Evolutionary conservation across 2,113 vertebrate species (phyloP).

Genomic region (Rhea pennata): DNA sequence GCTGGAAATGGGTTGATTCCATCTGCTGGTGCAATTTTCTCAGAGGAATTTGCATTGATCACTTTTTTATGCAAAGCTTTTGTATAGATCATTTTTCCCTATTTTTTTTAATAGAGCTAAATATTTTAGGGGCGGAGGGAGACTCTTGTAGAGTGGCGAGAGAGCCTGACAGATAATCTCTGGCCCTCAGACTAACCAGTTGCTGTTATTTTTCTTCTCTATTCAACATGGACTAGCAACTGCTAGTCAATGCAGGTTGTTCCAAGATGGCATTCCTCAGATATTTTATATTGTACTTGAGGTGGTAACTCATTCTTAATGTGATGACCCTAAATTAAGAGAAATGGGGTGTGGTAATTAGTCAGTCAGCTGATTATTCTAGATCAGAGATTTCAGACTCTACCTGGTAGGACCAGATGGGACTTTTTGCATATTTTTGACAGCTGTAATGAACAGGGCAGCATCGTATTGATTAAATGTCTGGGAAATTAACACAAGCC

Average conservation of each 20-base stretch:
- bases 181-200: neutral
- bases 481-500: slow-evolving; percentile 52
- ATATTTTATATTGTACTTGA: slow-evolving; percentile 47
- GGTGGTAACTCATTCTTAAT: slow-evolving; percentile 45
- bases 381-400: neutral
- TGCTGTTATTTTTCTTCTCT: neutral
- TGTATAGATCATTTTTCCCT: slow-evolving; percentile 76
- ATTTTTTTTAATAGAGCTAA: slow-evolving; percentile 62
- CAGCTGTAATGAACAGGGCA: slow-evolving; percentile 69
- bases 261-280: slow-evolving; percentile 25
- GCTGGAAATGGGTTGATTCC: slow-evolving; percentile 84
- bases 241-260: neutral
- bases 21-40: slow-evolving; percentile 88
- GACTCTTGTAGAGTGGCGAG: neutral
- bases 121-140: slow-evolving; percentile 47
- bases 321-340: slow-evolving; percentile 13
- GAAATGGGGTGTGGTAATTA: slow-evolving; percentile 64
- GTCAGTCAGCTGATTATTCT: slow-evolving; percentile 28
- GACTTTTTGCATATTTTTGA: slow-evolving; percentile 68
- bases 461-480: slow-evolving; percentile 47
- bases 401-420: slow-evolving; percentile 66
- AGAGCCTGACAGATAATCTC: neutral
- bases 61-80: slow-evolving; percentile 86
- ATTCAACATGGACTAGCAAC: fast-evolving
- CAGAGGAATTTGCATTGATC: slow-evolving; percentile 85